Evolutionary conservation across 2,888 invertebrate genomes (phyloP).

Genomic region (Cheilosia pagana): DNA sequence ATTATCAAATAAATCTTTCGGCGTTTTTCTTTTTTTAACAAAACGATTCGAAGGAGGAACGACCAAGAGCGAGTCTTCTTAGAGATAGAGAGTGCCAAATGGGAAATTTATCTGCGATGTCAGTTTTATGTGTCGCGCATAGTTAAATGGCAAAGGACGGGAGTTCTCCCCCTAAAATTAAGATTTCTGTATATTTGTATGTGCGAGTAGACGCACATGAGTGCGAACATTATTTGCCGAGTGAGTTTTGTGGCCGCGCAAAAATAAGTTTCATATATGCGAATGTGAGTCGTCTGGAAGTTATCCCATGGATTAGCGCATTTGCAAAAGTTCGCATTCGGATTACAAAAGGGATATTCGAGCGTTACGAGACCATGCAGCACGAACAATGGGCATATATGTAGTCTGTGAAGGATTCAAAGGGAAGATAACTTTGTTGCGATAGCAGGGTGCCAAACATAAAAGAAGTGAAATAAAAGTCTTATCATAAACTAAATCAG

Average conservation of each 20-base stretch:
- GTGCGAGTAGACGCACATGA: slow-evolving; percentile 25
- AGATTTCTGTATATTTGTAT: slow-evolving; percentile 27
- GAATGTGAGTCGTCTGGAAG: slow-evolving; percentile 41
- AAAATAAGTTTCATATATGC: slow-evolving; percentile 53
- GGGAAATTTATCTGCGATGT: slow-evolving; percentile 74
- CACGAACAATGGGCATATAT: slow-evolving; percentile 51
- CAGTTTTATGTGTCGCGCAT: slow-evolving; percentile 75
- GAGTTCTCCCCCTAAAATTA: slow-evolving; percentile 69
- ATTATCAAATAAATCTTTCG: slow-evolving; percentile 74
- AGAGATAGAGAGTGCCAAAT: slow-evolving; percentile 66
- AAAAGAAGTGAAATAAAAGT: slow-evolving; percentile 58
- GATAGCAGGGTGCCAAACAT: slow-evolving; percentile 40
- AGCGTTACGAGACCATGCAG: slow-evolving; percentile 17
- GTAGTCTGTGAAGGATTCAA: slow-evolving; percentile 27
- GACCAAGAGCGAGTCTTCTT: slow-evolving; percentile 18
- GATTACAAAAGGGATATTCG: slow-evolving; percentile 40
- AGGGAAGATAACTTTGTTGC: slow-evolving; percentile 51
- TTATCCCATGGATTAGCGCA: slow-evolving; percentile 65
- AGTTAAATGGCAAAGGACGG: slow-evolving; percentile 71
- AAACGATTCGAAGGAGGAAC: slow-evolving; percentile 24
- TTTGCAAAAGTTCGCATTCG: slow-evolving; percentile 52
- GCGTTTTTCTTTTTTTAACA: slow-evolving; percentile 30
- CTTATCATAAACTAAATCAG: slow-evolving; percentile 63
- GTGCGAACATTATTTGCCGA: slow-evolving; percentile 53
- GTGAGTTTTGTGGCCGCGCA: slow-evolving; percentile 58